Evolutionary conservation across 2,113 vertebrate species (phyloP).

Genomic region (Tenrec ecaudatus): DNA sequence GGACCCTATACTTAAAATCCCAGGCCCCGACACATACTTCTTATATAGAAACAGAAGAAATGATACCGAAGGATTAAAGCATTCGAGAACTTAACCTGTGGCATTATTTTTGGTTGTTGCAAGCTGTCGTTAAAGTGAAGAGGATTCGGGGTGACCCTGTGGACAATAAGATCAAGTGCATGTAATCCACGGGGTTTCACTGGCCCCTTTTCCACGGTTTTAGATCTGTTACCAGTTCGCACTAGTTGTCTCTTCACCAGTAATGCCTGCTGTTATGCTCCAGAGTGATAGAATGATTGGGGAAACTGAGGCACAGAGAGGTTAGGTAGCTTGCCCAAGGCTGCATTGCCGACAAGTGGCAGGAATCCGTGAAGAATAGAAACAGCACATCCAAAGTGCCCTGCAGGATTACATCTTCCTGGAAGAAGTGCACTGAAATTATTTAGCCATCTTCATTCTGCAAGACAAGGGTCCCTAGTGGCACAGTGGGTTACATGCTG

Average conservation of each 20-base stretch:
- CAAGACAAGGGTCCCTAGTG: neutral
- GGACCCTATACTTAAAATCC: neutral
- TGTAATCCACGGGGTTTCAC: neutral
- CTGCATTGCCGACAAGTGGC: neutral
- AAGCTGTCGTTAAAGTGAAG: neutral
- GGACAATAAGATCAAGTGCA: neutral
- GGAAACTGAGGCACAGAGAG: neutral
- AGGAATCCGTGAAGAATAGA: neutral
- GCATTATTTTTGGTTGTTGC: neutral
- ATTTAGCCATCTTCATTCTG: neutral
- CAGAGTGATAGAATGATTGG: neutral
- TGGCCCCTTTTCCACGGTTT: neutral
- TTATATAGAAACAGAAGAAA: neutral
- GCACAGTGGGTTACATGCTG: too few species aligned
- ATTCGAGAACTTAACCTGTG: neutral
- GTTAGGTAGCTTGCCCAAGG: too few species aligned
- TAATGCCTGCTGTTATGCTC: too few species aligned
- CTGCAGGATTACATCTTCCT: neutral
- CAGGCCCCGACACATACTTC: neutral
- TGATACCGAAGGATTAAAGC: neutral
- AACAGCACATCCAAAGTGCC: too few species aligned
- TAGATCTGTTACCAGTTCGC: neutral
- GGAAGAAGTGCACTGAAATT: neutral
- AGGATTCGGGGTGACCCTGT: neutral
- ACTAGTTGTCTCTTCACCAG: neutral